These are phyloP conservation scores for Sinocyclocheilus anophthalmus DNA, from an alignment of 2,113 vertebrate genomes.

Conservation along the genomic window DNA sequence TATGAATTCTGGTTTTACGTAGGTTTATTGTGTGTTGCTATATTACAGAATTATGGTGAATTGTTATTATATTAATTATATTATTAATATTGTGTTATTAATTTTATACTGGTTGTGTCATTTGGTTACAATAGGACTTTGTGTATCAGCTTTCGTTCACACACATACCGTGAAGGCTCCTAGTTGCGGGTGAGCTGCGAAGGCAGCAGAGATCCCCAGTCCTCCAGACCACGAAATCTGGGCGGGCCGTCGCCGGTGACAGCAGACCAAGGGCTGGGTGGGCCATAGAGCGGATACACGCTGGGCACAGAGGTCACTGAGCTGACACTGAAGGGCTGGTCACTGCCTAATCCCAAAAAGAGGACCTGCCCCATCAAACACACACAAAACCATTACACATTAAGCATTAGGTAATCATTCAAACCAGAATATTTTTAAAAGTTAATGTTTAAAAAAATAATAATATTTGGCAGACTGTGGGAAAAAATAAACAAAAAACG, in stretches of 20 bases:
- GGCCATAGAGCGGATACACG: constrained; percentile 90
- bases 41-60: not conserved
- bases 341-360: constrained; percentile 84
- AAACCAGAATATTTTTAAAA: not conserved
- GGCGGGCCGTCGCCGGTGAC: constrained; percentile 83
- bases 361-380: constrained; percentile 74
- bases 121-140: not conserved
- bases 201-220: constrained; percentile 87
- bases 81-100: too few species aligned
- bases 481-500: not conserved
- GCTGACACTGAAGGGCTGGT: constrained; percentile 87
- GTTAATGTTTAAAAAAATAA: not conserved
- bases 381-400: constrained; percentile 17
- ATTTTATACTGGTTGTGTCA: not conserved
- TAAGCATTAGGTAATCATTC: not conserved
- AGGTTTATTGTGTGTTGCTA: not conserved
- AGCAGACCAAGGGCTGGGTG: constrained; percentile 86
- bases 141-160: not conserved
- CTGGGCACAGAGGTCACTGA: constrained; percentile 86
- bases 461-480: not conserved
- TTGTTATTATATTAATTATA: not conserved
- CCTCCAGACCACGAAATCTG: constrained; percentile 91
- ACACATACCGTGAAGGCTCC: constrained; percentile 84
- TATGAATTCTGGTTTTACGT: too few species aligned
- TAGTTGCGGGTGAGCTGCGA: constrained; percentile 88